phyloP scores from a whole-genome alignment of 2,888 invertebrate genomes.

The Marasmarcha lunaedactyla region DNA sequence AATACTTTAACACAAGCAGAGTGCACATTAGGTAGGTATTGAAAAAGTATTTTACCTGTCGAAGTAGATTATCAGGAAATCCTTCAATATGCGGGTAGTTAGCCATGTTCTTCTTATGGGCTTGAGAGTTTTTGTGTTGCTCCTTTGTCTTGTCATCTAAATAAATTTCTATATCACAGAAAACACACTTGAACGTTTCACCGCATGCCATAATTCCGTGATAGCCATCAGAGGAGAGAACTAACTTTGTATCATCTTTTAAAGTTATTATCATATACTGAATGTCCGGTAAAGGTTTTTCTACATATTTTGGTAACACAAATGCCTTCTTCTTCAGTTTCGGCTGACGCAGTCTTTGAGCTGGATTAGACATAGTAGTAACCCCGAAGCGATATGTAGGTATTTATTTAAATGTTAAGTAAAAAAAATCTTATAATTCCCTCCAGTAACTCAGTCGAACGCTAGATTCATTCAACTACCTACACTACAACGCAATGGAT shows the following conservation, averaged over 20 bases:
- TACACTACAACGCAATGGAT: neutral
- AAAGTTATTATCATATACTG: constrained; percentile 36
- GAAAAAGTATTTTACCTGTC: constrained; percentile 32
- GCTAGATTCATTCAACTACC: neutral
- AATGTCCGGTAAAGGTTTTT: constrained; percentile 8
- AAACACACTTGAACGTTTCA: constrained; percentile 31
- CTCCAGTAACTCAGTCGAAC: too few species aligned
- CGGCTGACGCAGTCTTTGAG: constrained; percentile 23
- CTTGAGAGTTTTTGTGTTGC: constrained; percentile 23
- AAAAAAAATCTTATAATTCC: too few species aligned
- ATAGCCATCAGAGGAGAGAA: constrained; percentile 37
- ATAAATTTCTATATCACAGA: constrained; percentile 29
- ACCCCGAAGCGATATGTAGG: too few species aligned
- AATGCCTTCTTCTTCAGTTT: constrained; percentile 15
- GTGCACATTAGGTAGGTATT: too few species aligned
- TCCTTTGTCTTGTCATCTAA: constrained; percentile 25
- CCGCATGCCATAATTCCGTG: constrained; percentile 34
- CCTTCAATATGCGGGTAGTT: constrained; percentile 31
- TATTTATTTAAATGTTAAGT: neutral
- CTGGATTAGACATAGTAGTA: neutral
- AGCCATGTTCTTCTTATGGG: constrained; percentile 26
- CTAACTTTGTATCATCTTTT: constrained; percentile 30
- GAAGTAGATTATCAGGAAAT: constrained; percentile 31
- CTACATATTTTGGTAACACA: constrained; percentile 6
- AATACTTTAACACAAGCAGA: too few species aligned